These are phyloP conservation scores for Nothoprocta perdicaria DNA, from an alignment of 2,113 vertebrate genomes.

Conservation along the genomic window DNA sequence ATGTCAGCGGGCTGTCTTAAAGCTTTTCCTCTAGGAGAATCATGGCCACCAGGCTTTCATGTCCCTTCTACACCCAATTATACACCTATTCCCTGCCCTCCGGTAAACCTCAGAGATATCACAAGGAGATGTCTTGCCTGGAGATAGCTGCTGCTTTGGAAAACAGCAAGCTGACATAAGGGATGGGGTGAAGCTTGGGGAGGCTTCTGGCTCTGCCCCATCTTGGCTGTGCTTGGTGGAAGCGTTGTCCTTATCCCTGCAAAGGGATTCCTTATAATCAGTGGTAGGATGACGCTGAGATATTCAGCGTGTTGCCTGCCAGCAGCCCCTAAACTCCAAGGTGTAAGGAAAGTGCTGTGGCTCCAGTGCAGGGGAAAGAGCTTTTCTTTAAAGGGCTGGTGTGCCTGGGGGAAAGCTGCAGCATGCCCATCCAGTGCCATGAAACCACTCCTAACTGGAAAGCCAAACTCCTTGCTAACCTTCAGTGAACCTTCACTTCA, in stretches of 20 bases:
- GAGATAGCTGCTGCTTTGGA: neutral
- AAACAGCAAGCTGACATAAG: rapidly evolving
- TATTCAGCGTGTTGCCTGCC: neutral
- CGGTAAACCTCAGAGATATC: neutral
- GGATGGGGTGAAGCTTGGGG: neutral
- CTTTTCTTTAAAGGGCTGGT: neutral
- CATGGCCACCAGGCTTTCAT: neutral
- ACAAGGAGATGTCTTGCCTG: neutral
- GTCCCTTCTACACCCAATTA: neutral
- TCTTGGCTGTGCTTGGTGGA: neutral
- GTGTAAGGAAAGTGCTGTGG: neutral
- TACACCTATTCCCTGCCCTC: neutral
- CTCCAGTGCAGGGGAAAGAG: neutral
- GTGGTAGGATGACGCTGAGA: rapidly evolving
- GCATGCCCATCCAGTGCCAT: rapidly evolving
- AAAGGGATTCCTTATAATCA: neutral
- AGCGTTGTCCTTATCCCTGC: neutral
- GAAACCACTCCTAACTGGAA: neutral
- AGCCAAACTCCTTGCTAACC: neutral
- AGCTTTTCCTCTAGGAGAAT: neutral
- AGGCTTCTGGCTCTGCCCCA: neutral
- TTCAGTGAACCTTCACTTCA: neutral
- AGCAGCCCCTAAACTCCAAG: neutral
- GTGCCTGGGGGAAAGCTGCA: neutral
- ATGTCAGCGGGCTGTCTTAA: rapidly evolving